Conservation (phyloP, 2,888 invertebrate genomes). For the Drosophila nr. fundita region DNA sequence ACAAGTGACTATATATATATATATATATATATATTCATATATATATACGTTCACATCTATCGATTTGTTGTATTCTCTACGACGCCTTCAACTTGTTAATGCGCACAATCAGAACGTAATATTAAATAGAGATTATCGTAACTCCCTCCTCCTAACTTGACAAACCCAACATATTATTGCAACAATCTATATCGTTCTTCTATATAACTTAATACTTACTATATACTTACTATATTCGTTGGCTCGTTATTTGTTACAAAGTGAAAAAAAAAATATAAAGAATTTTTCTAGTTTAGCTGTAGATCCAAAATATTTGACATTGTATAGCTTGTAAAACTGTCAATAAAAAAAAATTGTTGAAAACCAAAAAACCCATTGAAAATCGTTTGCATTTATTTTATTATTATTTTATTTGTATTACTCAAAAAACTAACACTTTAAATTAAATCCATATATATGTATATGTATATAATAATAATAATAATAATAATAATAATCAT, state of each 20-base stretch:
- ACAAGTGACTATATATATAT: conserved; percentile 66
- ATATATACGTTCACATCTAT: conserved; percentile 2
- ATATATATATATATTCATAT: conserved; percentile 47
- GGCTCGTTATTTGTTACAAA: conserved; percentile 69
- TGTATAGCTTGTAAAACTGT: conserved; percentile 44
- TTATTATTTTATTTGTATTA: conserved; percentile 47
- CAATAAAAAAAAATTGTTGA: conserved; percentile 50
- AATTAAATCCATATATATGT: conserved; percentile 38
- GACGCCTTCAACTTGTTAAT: conserved; percentile 33
- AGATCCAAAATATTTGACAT: conserved; percentile 37
- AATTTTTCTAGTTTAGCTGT: conserved; percentile 44
- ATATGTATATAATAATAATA: conserved; percentile 4
- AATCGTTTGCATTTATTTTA: conserved; percentile 10
- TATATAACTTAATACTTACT: conserved; percentile 5
- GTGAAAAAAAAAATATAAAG: not conserved
- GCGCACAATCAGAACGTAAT: conserved; percentile 56
- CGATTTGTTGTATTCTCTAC: conserved; percentile 6
- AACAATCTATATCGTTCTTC: conserved; percentile 12
- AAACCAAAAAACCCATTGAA: conserved; percentile 23
- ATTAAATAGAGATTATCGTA: conserved; percentile 22
- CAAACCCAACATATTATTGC: conserved; percentile 5
- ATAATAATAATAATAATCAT: not conserved
- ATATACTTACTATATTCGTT: conserved; percentile 45
- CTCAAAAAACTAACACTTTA: conserved; percentile 52
- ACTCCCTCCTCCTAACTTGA: conserved; percentile 9